A percentile compares a stretch with the other conserved stretches of the same genome.
Conservation (phyloP, 1,140 invertebrate species). For the Plutomurus gul region DNA sequence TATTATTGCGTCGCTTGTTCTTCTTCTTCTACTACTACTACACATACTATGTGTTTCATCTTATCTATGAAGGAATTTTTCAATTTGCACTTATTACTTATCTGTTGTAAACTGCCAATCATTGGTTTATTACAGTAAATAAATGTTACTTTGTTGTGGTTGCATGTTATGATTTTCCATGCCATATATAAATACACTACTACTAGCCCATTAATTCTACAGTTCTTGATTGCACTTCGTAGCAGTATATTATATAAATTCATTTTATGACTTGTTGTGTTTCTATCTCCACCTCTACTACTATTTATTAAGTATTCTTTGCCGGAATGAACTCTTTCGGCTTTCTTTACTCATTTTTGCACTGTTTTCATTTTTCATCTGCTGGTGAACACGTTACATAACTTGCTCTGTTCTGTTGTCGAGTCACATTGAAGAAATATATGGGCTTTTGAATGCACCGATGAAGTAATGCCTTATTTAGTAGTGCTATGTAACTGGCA, state of each 20-base stretch:
- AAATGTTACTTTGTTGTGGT: neutral
- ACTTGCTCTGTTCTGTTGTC: too few species aligned
- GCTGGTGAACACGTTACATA: neutral
- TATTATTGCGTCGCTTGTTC: too few species aligned
- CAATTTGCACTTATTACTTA: slow-evolving; percentile 2
- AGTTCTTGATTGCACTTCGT: neutral
- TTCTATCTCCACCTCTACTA: neutral
- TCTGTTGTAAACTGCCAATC: neutral
- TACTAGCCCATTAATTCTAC: neutral
- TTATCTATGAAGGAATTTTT: neutral
- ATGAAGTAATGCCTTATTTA: too few species aligned
- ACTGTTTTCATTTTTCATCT: neutral
- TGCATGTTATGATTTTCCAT: slow-evolving; percentile 3
- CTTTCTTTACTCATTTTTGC: neutral
- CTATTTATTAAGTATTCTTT: neutral
- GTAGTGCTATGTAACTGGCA: too few species aligned
- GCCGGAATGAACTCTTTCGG: neutral
- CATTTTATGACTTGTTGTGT: neutral
- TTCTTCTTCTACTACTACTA: too few species aligned
- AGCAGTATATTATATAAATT: neutral
- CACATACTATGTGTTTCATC: too few species aligned
- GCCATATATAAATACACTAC: neutral
- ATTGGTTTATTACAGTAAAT: slow-evolving; percentile 8
- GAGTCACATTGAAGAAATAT: too few species aligned
- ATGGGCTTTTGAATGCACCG: too few species aligned